A percentile compares a stretch with the other conserved stretches of the same genome.
Conservation (phyloP, 2,113 vertebrate species). For the Tragelaphus buxtoni region DNA sequence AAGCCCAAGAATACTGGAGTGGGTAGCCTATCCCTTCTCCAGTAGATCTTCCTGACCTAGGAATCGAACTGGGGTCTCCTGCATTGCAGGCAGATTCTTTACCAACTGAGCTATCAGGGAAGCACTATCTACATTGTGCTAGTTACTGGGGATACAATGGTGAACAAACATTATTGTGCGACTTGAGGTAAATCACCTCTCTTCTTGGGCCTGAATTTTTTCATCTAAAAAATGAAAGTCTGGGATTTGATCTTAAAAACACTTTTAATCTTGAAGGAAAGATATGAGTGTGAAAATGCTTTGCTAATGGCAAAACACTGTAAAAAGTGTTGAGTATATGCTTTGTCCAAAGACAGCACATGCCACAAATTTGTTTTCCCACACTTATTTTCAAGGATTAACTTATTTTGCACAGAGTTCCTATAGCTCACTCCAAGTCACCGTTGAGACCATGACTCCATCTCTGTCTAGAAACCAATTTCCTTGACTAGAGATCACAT, state of each 20-base stretch:
- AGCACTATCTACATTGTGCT: background rate
- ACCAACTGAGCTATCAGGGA: no score
- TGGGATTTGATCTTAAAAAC: background rate
- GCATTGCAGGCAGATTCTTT: no score
- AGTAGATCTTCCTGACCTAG: no score
- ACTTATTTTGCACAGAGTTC: background rate
- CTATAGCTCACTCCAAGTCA: background rate
- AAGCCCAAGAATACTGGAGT: no score
- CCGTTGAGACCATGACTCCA: background rate
- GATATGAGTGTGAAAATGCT: background rate
- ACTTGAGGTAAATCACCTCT: background rate
- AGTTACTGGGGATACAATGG: background rate
- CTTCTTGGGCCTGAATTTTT: background rate
- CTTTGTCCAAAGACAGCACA: background rate
- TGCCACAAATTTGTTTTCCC: background rate
- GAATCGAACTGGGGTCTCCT: no score
- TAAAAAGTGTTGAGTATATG: background rate
- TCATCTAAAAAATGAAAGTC: background rate
- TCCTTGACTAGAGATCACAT: background rate
- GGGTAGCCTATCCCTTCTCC: no score
- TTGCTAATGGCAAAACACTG: background rate
- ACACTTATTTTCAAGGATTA: background rate
- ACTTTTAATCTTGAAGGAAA: background rate
- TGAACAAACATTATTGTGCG: background rate
- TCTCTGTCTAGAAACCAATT: background rate